Evolutionary conservation across 92 coral and sea anemone species (phyloP), one percentile per base, ranked within the genome.

Genomic region (Siderastrea radians): DNA sequence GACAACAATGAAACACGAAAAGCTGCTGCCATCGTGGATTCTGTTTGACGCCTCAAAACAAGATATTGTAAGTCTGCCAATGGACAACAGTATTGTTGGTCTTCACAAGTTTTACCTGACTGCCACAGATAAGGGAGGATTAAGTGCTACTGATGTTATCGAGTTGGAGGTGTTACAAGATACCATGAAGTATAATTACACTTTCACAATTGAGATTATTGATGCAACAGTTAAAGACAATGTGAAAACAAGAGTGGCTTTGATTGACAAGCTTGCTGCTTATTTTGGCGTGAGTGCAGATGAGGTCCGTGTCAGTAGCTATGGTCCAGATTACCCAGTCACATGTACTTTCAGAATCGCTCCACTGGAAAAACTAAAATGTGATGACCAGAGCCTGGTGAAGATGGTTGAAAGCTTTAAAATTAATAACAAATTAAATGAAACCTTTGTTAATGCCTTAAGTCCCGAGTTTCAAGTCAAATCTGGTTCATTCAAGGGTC

Each of bases 71-170:
- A 93, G 91, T 55, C 87, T 95, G n/a, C 90, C 94, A 9, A 75
- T 79, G 49, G 87, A 90, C 7, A 9, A 62, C 8, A 83, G 61
- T 69, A 55, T 43, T 9, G 49, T 88, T 17, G 90, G 93, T 6
- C 75, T 46, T 15, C 91, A 90, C 68, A 88, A 81, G 72, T 93
- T 95, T 84, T 78, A 68, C 43, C 52, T 97, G 74, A 81, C 60
- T 43, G 99, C 98, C 6, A 86, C 52, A 49, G 96, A 97, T 84
- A 88, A 86, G 8, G 89, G 75, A 51, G 95, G 95, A 16, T 75
- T 85, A 17, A 68, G 68, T 46, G 94, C 95, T 47, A 49, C 49
- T 3, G 91, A 74, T 49, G 63, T 83, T 11, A 75, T 97, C 15
- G 90, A 80, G 67, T 79, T 97, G 19, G 82, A 91, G 17, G 92